A percentile compares a stretch with the other conserved stretches of the same genome.
Evolutionary conservation across 2,113 vertebrate genomes (phyloP).

Genomic region (Tragelaphus scriptus): DNA sequence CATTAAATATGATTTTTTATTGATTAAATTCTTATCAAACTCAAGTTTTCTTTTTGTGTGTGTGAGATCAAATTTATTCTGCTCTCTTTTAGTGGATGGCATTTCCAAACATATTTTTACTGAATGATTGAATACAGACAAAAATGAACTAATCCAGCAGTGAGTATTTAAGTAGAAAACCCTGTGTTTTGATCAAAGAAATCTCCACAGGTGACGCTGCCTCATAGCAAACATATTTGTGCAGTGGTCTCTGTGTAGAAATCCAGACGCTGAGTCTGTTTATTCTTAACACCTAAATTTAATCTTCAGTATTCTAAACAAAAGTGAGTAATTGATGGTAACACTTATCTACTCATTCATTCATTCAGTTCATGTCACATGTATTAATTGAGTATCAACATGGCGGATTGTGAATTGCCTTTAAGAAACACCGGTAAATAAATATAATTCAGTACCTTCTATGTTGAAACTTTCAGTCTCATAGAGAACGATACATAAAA

Average conservation of each 20-base stretch:
- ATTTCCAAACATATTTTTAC: not conserved
- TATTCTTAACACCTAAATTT: not conserved
- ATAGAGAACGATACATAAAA: not conserved
- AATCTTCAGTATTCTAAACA: not conserved
- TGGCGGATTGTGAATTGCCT: not conserved
- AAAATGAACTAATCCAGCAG: not conserved
- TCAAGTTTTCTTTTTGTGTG: not conserved
- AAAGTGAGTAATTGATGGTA: not conserved
- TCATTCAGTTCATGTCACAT: not conserved
- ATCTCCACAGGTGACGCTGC: not conserved
- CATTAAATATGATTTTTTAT: not conserved
- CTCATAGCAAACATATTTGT: not conserved
- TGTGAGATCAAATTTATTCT: not conserved
- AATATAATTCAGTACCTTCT: not conserved
- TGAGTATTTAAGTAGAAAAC: not conserved
- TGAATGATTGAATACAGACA: not conserved
- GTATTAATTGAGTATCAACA: not conserved
- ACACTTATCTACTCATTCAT: not conserved
- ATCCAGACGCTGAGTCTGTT: not conserved
- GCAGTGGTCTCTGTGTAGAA: not conserved
- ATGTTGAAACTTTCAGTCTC: not conserved
- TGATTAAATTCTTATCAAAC: not conserved
- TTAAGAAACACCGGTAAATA: not conserved
- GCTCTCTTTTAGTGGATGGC: not conserved
- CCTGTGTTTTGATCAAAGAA: not conserved